Base-by-base conservation (phyloP, 2,797 vertebrate species). In the Manis pentadactyla region DNA sequence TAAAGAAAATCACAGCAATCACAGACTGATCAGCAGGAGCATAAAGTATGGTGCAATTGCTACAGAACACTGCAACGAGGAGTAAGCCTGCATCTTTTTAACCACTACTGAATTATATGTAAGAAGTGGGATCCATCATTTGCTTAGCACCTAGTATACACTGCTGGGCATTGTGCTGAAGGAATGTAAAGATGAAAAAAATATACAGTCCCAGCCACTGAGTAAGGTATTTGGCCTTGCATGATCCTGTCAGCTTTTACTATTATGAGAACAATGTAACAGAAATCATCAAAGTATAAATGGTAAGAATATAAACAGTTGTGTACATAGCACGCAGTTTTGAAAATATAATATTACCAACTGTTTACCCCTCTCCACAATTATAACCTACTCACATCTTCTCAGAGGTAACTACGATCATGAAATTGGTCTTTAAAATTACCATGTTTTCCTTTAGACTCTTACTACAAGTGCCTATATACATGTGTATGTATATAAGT, bases 1-100 rank as follows among this genome's bases (percentile, higher is more conserved):
- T 86, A n/a, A 94, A 97, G 83, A 90, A 94, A 95, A 92, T 77
- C 89, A 81, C 31, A 75, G 68, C 46, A 95, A 87, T 94, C 77
- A 95, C 84, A 81, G 90, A 63, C 59, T 77, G 46, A 93, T 57
- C 90, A 73, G 77, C 4, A 21, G 69, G 51, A n/a, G 77, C 66
- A 64, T 66, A 74, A 90, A 90, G 6, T 12, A 15, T 27, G 27
- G n/a, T 29, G 21, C 57, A 85, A 87, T 79, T 64, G 55, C 17
- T 11, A 57, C 3, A 46, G 85, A 93, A 86, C 21, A 85, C 57
- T 23, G 73, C 17, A 34, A 57, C 77, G 51, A 87, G 6, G 39
- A 82, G 34, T 10, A 66, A 42, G 21, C 73, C 59, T 42, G 66
- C 59, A 78, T n/a, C 31, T 49, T 74, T 87, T 46, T 39, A 69